phyloP scores from a whole-genome alignment of 2,797 vertebrate genomes.

The Halcyon smyrnensis region DNA sequence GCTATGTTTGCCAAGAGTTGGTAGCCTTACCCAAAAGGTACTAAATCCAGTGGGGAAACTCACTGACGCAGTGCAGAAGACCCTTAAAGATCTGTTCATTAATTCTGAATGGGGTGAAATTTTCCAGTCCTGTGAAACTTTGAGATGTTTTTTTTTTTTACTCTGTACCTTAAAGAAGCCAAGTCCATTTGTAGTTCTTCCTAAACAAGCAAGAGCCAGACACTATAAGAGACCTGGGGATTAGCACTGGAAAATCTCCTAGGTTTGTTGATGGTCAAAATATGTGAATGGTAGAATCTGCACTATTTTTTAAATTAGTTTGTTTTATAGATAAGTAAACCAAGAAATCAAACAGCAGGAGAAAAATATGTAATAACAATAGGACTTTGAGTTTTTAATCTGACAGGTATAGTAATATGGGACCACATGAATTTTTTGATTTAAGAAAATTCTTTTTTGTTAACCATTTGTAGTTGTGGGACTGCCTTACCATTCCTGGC shows the following conservation, averaged over 20 bases:
- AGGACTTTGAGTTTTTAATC: neutral
- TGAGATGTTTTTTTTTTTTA: neutral
- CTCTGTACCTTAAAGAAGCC: neutral
- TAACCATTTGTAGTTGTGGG: neutral
- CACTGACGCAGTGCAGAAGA: neutral
- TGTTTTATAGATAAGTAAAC: neutral
- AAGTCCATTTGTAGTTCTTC: neutral
- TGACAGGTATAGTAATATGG: neutral
- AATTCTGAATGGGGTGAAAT: neutral
- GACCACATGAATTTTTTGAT: fast-evolving
- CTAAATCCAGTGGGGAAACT: neutral
- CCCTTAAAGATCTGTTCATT: neutral
- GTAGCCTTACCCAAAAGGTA: neutral
- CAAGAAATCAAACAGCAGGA: neutral
- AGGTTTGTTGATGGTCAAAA: fast-evolving
- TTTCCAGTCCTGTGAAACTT: neutral
- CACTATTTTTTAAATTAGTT: neutral
- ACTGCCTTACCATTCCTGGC: neutral
- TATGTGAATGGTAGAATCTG: neutral
- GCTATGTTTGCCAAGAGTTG: neutral
- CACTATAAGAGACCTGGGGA: fast-evolving
- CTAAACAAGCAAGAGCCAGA: neutral
- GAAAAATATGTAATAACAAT: neutral
- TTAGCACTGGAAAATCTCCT: neutral
- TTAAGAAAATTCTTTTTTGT: neutral